Percentiles rank a stretch among this genome's conserved stretches.
Conservation (phyloP, 2,888 invertebrate genomes). For the Macropis europaea region DNA sequence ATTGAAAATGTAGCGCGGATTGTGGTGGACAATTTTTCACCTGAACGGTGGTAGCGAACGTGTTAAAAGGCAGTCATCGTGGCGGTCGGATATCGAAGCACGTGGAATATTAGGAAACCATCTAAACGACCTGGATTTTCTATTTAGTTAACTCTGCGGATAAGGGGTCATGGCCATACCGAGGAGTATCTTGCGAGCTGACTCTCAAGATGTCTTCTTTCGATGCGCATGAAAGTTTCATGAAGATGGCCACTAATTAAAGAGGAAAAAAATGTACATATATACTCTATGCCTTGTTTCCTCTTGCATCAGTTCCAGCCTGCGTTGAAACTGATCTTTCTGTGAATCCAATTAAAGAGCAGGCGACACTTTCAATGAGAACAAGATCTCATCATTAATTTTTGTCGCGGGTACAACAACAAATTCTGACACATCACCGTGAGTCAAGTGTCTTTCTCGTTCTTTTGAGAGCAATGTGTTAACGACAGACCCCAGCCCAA, state of each 20-base stretch:
- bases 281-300: background rate
- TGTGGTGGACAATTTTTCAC: too few relatives aligned
- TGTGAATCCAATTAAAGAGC: conserved; percentile 30
- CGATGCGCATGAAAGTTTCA: conserved; percentile 47
- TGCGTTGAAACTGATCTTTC: conserved; percentile 17
- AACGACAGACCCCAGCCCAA: background rate
- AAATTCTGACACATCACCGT: too few relatives aligned
- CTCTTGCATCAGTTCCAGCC: background rate
- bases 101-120: conserved; percentile 53
- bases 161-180: conserved; percentile 52
- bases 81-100: background rate
- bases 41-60: background rate
- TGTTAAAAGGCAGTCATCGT: background rate
- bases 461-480: too few relatives aligned
- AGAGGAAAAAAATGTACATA: background rate
- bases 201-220: conserved; percentile 43
- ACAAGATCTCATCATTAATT: background rate
- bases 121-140: conserved; percentile 55
- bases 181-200: conserved; percentile 37
- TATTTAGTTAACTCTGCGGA: conserved; percentile 53
- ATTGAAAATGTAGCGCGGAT: too few relatives aligned
- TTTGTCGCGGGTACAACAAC: background rate
- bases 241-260: conserved; percentile 52
- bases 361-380: background rate
- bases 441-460: too few relatives aligned